These are phyloP conservation scores for Lepetodrilus schrolli DNA, from an alignment of 2,888 invertebrate species.

Conservation along the genomic window DNA sequence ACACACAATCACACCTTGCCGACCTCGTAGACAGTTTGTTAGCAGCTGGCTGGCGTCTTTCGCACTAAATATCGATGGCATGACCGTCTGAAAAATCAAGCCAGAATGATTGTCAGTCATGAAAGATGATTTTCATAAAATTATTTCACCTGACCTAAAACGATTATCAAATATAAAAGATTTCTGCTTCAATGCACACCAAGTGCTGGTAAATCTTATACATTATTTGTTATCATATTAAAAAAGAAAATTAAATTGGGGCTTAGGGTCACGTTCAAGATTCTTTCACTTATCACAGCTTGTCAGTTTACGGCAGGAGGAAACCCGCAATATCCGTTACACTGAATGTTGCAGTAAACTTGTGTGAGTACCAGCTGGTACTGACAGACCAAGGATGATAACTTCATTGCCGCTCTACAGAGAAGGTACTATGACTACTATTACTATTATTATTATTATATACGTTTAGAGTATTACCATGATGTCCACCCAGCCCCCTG, in stretches of 20 bases:
- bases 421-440: background rate
- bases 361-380: background rate
- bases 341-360: background rate
- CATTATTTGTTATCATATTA: background rate
- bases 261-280: background rate
- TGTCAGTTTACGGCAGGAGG: too few species aligned
- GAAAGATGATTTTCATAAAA: background rate
- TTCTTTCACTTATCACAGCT: too few species aligned
- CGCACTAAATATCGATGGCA: constrained; percentile 88
- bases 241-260: too few species aligned
- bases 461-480: too few species aligned
- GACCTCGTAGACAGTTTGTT: constrained; percentile 78
- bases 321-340: too few species aligned
- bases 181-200: background rate
- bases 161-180: background rate
- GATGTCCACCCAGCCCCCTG: constrained; percentile 88
- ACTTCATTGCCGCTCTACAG: too few species aligned
- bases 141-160: background rate
- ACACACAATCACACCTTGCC: constrained; percentile 78
- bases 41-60: constrained; percentile 86
- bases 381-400: too few species aligned
- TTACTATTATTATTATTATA: background rate
- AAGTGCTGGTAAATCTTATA: background rate
- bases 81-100: constrained; percentile 79
- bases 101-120: background rate